These are phyloP conservation scores for Monopis laevigella DNA, from an alignment of 2,888 invertebrate species.

Conservation along the genomic window DNA sequence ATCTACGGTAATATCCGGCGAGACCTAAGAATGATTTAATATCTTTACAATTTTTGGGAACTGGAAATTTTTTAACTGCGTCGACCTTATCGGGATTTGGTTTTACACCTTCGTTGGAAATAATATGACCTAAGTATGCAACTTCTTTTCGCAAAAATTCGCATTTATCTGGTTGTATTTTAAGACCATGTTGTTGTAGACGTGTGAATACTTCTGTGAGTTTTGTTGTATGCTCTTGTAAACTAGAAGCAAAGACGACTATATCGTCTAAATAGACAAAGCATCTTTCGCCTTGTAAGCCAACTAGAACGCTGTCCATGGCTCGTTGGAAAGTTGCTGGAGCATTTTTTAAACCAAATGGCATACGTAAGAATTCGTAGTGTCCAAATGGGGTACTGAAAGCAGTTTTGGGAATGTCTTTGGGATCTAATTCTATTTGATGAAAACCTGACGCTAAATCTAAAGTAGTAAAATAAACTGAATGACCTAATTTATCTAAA, in stretches of 20 bases:
- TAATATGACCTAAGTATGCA: constrained; percentile 32
- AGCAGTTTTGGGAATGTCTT: constrained; percentile 25
- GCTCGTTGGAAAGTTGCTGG: constrained; percentile 27
- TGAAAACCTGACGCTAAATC: constrained; percentile 13
- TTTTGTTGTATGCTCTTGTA: constrained; percentile 27
- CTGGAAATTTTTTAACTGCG: constrained; percentile 24
- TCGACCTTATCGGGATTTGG: constrained; percentile 30
- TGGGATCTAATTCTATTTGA: constrained; percentile 15
- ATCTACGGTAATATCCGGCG: constrained; percentile 28
- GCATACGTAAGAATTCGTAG: constrained; percentile 26
- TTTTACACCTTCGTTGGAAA: constrained; percentile 29
- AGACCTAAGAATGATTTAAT: constrained; percentile 28
- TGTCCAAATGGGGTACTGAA: constrained; percentile 24
- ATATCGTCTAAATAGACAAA: constrained; percentile 28
- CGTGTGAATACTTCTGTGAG: constrained; percentile 24
- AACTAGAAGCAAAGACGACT: constrained; percentile 22
- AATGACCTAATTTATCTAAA: constrained; percentile 20
- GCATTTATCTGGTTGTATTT: constrained; percentile 31
- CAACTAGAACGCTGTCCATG: constrained; percentile 23
- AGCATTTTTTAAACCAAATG: constrained; percentile 26
- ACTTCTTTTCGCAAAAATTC: constrained; percentile 31
- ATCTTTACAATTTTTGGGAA: constrained; percentile 25
- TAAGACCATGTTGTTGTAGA: constrained; percentile 21
- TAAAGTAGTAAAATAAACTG: constrained; percentile 21
- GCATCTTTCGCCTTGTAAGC: constrained; percentile 22